Evolutionary conservation across 2,113 vertebrate genomes (phyloP), one percentile per base, ranked within the genome.

Genomic region (Leptobrachium leishanense): DNA sequence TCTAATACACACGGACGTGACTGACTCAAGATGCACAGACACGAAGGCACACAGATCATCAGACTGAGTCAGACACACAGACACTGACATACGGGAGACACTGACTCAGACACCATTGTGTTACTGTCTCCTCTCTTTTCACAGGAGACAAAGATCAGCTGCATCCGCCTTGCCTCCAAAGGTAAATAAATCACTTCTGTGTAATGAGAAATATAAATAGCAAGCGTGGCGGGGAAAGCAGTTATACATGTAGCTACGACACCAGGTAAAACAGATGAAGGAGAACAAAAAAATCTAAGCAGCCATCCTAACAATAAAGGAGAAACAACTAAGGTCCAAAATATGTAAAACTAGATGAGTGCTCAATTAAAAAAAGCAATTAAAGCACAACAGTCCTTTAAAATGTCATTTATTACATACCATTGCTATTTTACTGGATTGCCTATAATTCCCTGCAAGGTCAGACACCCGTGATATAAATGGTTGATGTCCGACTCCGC

Each of bases 131-230:
- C 43, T 85, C 40, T 73, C 79, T 66, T 85, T 82, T 90, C 85
- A 46, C 92, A 99, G 97, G 96, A 99, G 88, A 98, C 95, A 83
- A 99, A 98, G 92, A 98, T 98, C 91, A 98, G 96, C 94, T 99
- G 97, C 76, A 93, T 99, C 82, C 93, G 95, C 59, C 92, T 99
- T 87, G 97, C 96, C 74, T 96, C 95, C 11, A 99, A 99, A 98
- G 97, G 97, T 99, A 98, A 53, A 95, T 92, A 86, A 59, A 59
- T 59, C 55, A 13, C 55, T 59, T 59, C 55, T 3, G 55, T 1
- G 55, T 59, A 59, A 59, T 13, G 55, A 59, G 3, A 15, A 13
- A 15, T 59, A 59, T 59, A 15, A 59, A 59, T 15, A 3, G 55
- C 9, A 59, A 59, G 55, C 10, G 13, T 59, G 13, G 55, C 55